Percentiles rank a stretch among this genome's conserved stretches.
Conservation (phyloP, 35 echinoderm and acorn worm genomes). For the Ophioderma brevispina region DNA sequence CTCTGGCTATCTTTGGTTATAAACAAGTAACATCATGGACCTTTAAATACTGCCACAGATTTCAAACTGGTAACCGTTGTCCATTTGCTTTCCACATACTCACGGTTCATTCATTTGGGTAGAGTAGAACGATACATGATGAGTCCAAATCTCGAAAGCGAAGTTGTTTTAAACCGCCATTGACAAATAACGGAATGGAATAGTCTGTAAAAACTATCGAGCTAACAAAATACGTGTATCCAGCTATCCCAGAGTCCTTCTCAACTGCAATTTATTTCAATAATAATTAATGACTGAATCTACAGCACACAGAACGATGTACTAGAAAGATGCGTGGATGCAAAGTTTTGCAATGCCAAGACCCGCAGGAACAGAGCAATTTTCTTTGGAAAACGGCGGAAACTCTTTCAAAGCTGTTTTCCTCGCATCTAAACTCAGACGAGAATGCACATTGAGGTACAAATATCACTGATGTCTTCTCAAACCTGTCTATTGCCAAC, state of each 20-base stretch:
- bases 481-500: background rate
- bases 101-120: no score
- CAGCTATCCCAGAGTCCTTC: background rate
- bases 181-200: background rate
- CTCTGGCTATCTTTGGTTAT: no score
- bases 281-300: background rate
- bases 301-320: background rate
- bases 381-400: background rate
- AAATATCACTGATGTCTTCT: background rate
- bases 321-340: background rate
- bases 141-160: no score
- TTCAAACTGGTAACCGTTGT: no score
- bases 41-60: no score
- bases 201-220: background rate
- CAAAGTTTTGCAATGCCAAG: background rate
- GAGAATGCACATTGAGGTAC: background rate
- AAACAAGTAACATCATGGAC: no score
- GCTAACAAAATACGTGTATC: background rate
- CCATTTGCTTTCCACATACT: no score
- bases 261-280: background rate
- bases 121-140: no score
- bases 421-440: background rate
- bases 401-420: conserved; percentile 31
- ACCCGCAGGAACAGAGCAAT: background rate
- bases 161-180: no score